Evolutionary conservation across 2,888 invertebrate genomes (phyloP).

Genomic region (Eledona agricola): DNA sequence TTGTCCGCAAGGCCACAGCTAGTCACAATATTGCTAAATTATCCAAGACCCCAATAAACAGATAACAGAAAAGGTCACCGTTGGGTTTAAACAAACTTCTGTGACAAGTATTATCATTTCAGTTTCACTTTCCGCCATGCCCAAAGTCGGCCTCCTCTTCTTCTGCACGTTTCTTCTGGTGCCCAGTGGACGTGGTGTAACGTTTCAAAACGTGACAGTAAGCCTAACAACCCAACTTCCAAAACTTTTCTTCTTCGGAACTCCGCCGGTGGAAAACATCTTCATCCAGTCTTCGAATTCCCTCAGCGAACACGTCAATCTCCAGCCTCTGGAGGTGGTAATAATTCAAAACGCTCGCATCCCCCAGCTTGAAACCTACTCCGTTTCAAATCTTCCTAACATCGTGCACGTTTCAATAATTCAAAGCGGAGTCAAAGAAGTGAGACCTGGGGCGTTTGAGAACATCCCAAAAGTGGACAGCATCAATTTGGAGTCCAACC

Average conservation of each 20-base stretch:
- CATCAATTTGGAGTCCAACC: too few relatives aligned
- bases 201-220: constrained; percentile 8
- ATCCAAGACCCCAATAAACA: too few relatives aligned
- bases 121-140: too few relatives aligned
- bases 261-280: neutral
- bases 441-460: too few relatives aligned
- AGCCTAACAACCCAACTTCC: neutral
- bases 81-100: too few relatives aligned
- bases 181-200: constrained; percentile 1
- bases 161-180: neutral
- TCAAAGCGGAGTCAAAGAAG: constrained; percentile 27
- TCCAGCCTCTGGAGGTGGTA: constrained; percentile 2
- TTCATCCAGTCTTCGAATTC: neutral
- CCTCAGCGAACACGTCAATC: constrained; percentile 1
- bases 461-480: too few relatives aligned
- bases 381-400: constrained; percentile 30
- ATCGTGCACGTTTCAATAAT: constrained; percentile 31
- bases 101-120: too few relatives aligned
- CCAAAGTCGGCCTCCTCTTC: too few relatives aligned
- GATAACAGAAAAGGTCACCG: too few relatives aligned
- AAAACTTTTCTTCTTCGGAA: neutral
- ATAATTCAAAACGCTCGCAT: neutral
- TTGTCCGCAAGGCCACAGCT: too few relatives aligned
- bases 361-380: constrained; percentile 9
- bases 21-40: too few relatives aligned